Base-by-base conservation (phyloP, 2,888 invertebrate species). In the Ophion ellenae region DNA sequence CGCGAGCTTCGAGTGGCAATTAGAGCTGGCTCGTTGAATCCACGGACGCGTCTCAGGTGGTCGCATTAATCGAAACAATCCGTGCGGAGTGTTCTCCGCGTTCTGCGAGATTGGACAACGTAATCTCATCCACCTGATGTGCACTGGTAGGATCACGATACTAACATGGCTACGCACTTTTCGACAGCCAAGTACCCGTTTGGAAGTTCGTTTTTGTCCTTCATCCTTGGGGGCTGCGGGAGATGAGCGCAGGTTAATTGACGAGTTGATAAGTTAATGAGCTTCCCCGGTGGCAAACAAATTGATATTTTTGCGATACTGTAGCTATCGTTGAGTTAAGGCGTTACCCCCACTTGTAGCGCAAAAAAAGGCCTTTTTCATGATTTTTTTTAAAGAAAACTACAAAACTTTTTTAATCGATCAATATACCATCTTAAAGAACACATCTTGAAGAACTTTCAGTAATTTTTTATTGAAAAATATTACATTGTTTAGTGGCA, bases 11-110 rank as follows among this genome's bases (percentile, higher is more conserved):
- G 63, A 64, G 74, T 77, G 78, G 85, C 85, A 85, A 85, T 85
- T 85, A 85, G 85, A 75, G 85, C 74, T 69, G 14, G 74, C 85
- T 85, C 75, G 81, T 78, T 81, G 45, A 20, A 83, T 80, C 82
- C 79, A 57, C 75, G 70, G 59, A 79, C 67, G 79, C 82, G 79
- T 79, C 85, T 85, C 63, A 53, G 81, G 74, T 81, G 74, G 24
- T 78, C 69, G 69, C 78, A 85, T 85, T 78, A 78, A 85, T 85
- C 82, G 79, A 85, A 79, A 75, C 47, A 45, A 64, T 24, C 61
- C 61, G 53, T n/a, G 69, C 28, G 28, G 61, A 61, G 66, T 57
- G 57, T 14, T 67, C 61, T 64, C 17, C 36, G 77, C 57, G 40
- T 77, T 67, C 57, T 66, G 20, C 32, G 7, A 24, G 67, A 64